phyloP scores from a whole-genome alignment of 2,888 invertebrate species.

The Panzeria rudis region DNA sequence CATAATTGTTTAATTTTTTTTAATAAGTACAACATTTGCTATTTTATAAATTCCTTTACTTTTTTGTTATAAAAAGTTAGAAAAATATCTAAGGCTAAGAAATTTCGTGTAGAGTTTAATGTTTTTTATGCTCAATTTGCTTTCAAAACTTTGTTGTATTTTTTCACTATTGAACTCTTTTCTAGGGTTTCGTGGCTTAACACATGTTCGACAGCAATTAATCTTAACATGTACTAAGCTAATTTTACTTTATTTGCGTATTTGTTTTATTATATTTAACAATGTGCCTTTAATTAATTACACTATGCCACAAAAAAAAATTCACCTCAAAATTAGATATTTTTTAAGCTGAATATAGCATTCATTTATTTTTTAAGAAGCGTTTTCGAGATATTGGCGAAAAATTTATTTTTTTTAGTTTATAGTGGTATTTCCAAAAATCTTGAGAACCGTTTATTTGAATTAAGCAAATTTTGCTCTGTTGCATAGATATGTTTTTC shows the following conservation, averaged over 20 bases:
- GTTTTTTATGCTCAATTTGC: conserved; percentile 31
- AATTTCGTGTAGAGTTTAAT: background rate
- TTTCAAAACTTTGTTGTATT: conserved; percentile 19
- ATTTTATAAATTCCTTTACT: background rate
- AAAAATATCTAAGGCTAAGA: background rate
- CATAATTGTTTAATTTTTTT: conserved; percentile 5
- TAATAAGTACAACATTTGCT: background rate
- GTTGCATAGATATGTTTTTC: no score
- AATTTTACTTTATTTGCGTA: conserved; percentile 47
- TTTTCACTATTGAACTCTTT: conserved; percentile 19
- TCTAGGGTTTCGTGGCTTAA: conserved; percentile 64
- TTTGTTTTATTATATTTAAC: conserved; percentile 32
- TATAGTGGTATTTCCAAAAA: no score
- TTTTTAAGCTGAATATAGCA: no score
- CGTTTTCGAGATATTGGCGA: no score
- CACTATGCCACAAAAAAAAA: no score
- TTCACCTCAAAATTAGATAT: no score
- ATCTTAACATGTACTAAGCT: conserved; percentile 68
- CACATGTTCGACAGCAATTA: conserved; percentile 65
- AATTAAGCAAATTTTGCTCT: no score
- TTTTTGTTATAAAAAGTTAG: background rate
- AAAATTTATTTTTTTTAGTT: no score
- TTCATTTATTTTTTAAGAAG: no score
- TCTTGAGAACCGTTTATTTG: no score
- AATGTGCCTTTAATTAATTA: conserved; percentile 56